Evolutionary conservation across 2,888 invertebrate species (phyloP).

Genomic region (Ceriagrion tenellum): DNA sequence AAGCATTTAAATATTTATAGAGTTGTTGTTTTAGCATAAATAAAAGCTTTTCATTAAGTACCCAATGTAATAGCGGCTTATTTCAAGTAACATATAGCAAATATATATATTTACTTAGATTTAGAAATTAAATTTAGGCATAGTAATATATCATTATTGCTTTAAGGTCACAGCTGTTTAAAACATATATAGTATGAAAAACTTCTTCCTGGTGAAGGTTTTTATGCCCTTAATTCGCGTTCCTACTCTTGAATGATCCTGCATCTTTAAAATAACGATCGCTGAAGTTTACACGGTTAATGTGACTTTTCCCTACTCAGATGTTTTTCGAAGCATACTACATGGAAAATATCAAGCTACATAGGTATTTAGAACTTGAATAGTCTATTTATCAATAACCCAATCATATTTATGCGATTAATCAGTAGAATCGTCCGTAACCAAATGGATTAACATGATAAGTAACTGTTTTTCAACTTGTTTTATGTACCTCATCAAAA

Average conservation of each 20-base stretch:
- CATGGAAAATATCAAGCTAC: too few relatives aligned
- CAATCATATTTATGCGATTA: too few relatives aligned
- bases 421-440: too few relatives aligned
- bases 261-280: conserved; percentile 1
- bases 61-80: too few relatives aligned
- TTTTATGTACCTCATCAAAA: too few relatives aligned
- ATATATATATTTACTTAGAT: too few relatives aligned
- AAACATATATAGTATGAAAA: not conserved
- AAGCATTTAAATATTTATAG: not conserved
- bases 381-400: too few relatives aligned
- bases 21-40: not conserved
- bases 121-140: too few relatives aligned
- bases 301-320: not conserved
- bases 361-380: too few relatives aligned
- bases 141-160: not conserved
- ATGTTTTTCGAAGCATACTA: not conserved
- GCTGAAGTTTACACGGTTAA: not conserved
- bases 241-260: not conserved
- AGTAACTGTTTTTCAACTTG: too few relatives aligned
- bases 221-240: not conserved
- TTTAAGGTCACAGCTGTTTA: not conserved
- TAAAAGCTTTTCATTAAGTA: not conserved
- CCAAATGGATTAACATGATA: too few relatives aligned
- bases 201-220: not conserved
- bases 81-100: too few relatives aligned